Evolutionary conservation across 2,797 vertebrate genomes (phyloP).

Genomic region (Macroramphosus scolopax): DNA sequence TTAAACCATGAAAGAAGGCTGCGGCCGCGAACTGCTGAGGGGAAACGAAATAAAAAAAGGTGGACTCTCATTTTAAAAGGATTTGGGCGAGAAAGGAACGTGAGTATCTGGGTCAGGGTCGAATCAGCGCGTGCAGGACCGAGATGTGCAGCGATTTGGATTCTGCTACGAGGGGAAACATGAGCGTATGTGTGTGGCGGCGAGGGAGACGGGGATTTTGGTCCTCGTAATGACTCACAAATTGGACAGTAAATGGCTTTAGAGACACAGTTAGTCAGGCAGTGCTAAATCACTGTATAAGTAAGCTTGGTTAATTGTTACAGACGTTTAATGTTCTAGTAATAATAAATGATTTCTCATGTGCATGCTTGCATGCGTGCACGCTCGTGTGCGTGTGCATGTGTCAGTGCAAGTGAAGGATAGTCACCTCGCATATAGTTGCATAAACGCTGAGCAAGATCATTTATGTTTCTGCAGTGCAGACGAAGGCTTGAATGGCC

Average conservation of each 20-base stretch:
- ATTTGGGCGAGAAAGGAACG: constrained; percentile 57
- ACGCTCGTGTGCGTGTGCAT: too few relatives aligned
- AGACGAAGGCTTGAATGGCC: constrained; percentile 11
- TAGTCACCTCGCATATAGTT: neutral
- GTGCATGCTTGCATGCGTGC: too few relatives aligned
- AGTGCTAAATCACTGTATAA: constrained; percentile 22
- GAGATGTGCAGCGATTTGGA: constrained; percentile 60
- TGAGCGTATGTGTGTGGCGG: constrained; percentile 2
- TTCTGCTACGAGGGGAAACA: constrained; percentile 14
- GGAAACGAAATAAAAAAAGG: constrained; percentile 17
- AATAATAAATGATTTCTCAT: constrained; percentile 11
- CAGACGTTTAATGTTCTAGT: constrained; percentile 7
- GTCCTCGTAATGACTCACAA: constrained; percentile 31
- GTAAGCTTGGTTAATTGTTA: constrained; percentile 8
- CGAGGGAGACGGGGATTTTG: neutral
- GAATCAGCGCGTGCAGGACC: constrained; percentile 33
- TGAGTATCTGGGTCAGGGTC: constrained; percentile 66
- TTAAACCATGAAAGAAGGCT: constrained; percentile 63
- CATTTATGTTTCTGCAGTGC: constrained; percentile 1
- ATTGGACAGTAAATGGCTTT: constrained; percentile 23
- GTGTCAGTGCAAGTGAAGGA: neutral
- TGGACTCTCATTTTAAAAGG: constrained; percentile 62
- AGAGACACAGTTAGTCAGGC: constrained; percentile 18
- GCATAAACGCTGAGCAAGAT: constrained; percentile 10
- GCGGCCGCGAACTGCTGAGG: constrained; percentile 28